Base-by-base conservation (phyloP, 2,113 vertebrate genomes). In the Pygoscelis antarcticus region DNA sequence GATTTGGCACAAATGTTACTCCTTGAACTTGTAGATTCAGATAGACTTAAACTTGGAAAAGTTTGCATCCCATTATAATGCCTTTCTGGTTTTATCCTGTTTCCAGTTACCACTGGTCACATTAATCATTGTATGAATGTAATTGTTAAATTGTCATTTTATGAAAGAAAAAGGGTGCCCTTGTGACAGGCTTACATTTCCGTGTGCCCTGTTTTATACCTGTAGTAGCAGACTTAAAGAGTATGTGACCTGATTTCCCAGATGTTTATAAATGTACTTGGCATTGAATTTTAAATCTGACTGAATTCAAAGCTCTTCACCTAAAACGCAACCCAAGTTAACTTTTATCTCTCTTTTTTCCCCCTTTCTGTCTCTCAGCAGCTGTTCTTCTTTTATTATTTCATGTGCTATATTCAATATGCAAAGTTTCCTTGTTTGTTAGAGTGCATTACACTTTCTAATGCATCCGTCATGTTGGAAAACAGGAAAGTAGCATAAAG, bases 361-460 rank as follows among this genome's bases (percentile, higher is more conserved):
- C 51, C 25, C n/a, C 54, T 82, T 89, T 90, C 95, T 94, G 86
- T 90, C 91, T 96, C 96, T 92, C 82, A 93, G 93, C 89, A 93
- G 91, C 88, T 97, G 97, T 96, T 97, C 94, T 88, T 94, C 91
- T 97, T 97, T 98, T 95, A 97, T 97, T 97, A 93, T 97, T 97
- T 96, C 85, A 96, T 97, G 92, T 93, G 96, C 60, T 88, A 87
- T 97, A 95, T 95, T 96, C 93, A 95, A 90, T 97, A 96, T 97
- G 92, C 85, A 94, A 95, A 93, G 66, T 96, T 93, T 95, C 47
- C 95, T 91, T 96, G 93, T 96, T 96, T 97, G 92, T 97, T 96
- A 96, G 95, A 95, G 72, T 93, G 82, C 97, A 97, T 95, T 96
- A 96, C 95, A 96, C 94, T 97, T 97, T 96, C 94, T 95, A 96